Percentiles rank a stretch among this genome's conserved stretches.
phyloP scores from a whole-genome alignment of 2,888 invertebrate species.

The Pharmacophagus antenor region DNA sequence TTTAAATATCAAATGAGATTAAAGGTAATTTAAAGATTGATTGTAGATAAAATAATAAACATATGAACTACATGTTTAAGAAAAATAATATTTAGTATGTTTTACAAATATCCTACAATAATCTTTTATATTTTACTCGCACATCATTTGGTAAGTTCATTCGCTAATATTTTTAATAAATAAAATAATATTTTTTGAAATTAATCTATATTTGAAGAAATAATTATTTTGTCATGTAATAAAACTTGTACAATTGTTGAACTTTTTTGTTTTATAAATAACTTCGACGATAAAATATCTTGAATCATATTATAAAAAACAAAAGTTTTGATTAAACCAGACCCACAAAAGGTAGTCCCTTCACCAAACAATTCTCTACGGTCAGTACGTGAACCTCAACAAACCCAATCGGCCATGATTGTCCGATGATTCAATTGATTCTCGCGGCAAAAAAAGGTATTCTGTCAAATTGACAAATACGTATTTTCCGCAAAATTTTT shows the following conservation, averaged over 20 bases:
- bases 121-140: too few relatives aligned
- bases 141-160: too few relatives aligned
- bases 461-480: slow-evolving; percentile 11
- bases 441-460: slow-evolving; percentile 13
- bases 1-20: too few relatives aligned
- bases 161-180: too few relatives aligned
- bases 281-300: background rate
- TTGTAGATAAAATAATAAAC: too few relatives aligned
- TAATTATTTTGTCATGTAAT: background rate
- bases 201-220: too few relatives aligned
- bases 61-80: too few relatives aligned
- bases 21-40: too few relatives aligned
- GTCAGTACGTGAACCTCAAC: slow-evolving; percentile 29
- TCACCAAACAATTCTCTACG: slow-evolving; percentile 23
- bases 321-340: slow-evolving; percentile 1
- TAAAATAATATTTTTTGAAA: too few relatives aligned
- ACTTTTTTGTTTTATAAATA: background rate
- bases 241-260: background rate
- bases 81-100: too few relatives aligned
- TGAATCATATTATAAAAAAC: background rate
- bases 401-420: slow-evolving; percentile 22
- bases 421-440: slow-evolving; percentile 26
- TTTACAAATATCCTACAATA: too few relatives aligned
- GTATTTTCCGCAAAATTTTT: background rate
- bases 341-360: slow-evolving; percentile 17